Evolutionary conservation across 2,888 invertebrate species (phyloP).

Genomic region (Scaptodrosophila latifasciaeformis): DNA sequence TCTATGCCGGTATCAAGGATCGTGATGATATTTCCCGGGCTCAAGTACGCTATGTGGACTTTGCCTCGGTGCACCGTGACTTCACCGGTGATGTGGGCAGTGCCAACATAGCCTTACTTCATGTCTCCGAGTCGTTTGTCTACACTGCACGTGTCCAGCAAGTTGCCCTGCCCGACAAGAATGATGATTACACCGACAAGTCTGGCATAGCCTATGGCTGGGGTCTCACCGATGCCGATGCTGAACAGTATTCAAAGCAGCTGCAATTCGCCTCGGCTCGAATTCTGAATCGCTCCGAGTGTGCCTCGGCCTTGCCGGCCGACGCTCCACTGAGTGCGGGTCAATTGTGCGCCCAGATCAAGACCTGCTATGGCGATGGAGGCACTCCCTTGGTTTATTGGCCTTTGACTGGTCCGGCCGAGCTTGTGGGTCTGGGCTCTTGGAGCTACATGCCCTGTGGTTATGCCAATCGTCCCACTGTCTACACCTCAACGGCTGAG

Average conservation of each 20-base stretch:
- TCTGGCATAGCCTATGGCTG: conserved; percentile 57
- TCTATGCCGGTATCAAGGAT: conserved; percentile 62
- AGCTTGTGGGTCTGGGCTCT: conserved; percentile 58
- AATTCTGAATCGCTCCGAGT: conserved; percentile 36
- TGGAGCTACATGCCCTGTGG: conserved; percentile 68
- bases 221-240: conserved; percentile 54
- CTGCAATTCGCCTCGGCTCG: conserved; percentile 51
- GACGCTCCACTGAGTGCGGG: conserved; percentile 49
- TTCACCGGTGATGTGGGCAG: conserved; percentile 73
- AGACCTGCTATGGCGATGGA: conserved; percentile 65
- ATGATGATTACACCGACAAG: conserved; percentile 49
- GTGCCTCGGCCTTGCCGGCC: conserved; percentile 39
- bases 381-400: conserved; percentile 63
- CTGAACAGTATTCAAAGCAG: conserved; percentile 44
- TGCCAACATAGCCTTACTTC: conserved; percentile 78
- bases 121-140: conserved; percentile 60
- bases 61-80: conserved; percentile 66
- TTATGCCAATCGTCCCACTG: conserved; percentile 55
- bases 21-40: conserved; percentile 46
- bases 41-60: conserved; percentile 66
- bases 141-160: conserved; percentile 69
- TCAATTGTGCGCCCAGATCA: conserved; percentile 54
- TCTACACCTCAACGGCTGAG: conserved; percentile 46
- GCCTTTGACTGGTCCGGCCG: conserved; percentile 46
- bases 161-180: conserved; percentile 69